Conservation (phyloP, 2,888 invertebrate genomes). For the Aphelenchoides bicaudatus region DNA sequence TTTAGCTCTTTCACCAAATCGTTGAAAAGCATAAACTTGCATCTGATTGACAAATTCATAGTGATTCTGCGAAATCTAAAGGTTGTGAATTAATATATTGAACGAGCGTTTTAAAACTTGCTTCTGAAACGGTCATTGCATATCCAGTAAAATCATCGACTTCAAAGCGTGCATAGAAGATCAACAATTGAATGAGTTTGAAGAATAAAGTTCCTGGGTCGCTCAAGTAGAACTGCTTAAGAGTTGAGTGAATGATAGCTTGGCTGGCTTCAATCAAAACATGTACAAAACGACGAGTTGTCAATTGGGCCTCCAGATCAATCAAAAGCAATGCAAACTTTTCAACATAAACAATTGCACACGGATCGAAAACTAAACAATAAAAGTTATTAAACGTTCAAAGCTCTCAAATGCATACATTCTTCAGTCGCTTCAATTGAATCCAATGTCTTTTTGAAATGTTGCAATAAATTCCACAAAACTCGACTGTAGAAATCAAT, state of each 20-base stretch:
- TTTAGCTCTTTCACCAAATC: conserved; percentile 65
- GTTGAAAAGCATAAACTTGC: conserved; percentile 86
- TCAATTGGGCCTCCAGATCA: conserved; percentile 88
- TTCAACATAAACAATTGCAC: conserved; percentile 76
- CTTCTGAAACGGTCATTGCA: conserved; percentile 48
- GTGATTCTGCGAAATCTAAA: conserved; percentile 79
- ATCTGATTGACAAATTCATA: conserved; percentile 86
- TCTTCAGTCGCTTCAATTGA: conserved; percentile 62
- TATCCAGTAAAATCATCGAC: conserved; percentile 73
- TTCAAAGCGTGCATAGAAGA: conserved; percentile 93
- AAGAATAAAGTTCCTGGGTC: conserved; percentile 62
- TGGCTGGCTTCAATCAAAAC: conserved; percentile 91
- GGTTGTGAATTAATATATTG: not conserved
- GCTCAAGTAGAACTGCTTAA: conserved; percentile 69
- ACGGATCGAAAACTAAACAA: conserved; percentile 59
- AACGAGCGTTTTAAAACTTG: conserved; percentile 19
- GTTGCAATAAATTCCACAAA: conserved; percentile 78
- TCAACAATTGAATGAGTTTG: conserved; percentile 86
- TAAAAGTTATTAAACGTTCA: conserved; percentile 3
- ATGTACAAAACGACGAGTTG: conserved; percentile 88
- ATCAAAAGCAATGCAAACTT: conserved; percentile 90
- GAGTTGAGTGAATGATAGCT: conserved; percentile 80
- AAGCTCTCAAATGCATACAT: conserved; percentile 26
- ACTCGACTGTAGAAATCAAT: conserved; percentile 68
- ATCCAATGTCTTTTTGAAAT: conserved; percentile 79